Evolutionary conservation across 1,140 invertebrate species (phyloP).

Genomic region (Drosophila nannoptera): DNA sequence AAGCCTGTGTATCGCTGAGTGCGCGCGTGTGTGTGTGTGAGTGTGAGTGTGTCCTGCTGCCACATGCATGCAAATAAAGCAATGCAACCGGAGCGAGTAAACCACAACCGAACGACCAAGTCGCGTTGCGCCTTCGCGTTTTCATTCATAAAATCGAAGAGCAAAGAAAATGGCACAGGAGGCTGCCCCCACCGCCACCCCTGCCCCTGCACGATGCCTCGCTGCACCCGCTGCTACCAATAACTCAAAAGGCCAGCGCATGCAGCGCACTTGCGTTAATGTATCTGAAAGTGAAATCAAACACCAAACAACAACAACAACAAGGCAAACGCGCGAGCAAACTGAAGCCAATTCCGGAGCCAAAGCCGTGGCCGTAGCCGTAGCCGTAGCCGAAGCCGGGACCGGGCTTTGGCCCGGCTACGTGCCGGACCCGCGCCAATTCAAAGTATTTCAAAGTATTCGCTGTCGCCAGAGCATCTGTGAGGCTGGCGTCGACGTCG

Average conservation of each 20-base stretch:
- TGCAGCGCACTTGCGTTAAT: slow-evolving; percentile 68
- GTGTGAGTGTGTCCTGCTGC: slow-evolving; percentile 37
- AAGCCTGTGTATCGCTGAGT: not conserved
- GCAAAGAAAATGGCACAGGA: slow-evolving; percentile 66
- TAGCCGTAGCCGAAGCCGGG: slow-evolving; percentile 11
- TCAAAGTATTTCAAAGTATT: slow-evolving; percentile 70
- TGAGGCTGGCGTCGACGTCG: slow-evolving; percentile 13
- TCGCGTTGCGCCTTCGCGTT: slow-evolving; percentile 63
- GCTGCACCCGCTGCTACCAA: slow-evolving; percentile 46
- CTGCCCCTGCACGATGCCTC: not conserved
- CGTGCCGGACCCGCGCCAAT: slow-evolving; percentile 58
- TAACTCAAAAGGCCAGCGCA: slow-evolving; percentile 72
- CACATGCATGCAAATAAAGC: slow-evolving; percentile 63
- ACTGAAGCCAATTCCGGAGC: slow-evolving; percentile 10
- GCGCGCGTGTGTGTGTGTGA: slow-evolving; percentile 12
- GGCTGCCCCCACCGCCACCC: slow-evolving; percentile 4
- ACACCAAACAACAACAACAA: slow-evolving; percentile 35
- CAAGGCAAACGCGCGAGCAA: not conserved
- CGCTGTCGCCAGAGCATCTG: slow-evolving; percentile 35
- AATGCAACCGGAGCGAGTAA: slow-evolving; percentile 54
- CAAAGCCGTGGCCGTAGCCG: slow-evolving; percentile 18
- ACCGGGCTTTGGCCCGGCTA: slow-evolving; percentile 22
- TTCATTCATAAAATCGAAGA: slow-evolving; percentile 75
- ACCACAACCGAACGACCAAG: slow-evolving; percentile 52
- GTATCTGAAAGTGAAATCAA: slow-evolving; percentile 73